These are phyloP conservation scores for Etheostoma nigrum DNA, from an alignment of 2,797 vertebrate species.

Conservation along the genomic window DNA sequence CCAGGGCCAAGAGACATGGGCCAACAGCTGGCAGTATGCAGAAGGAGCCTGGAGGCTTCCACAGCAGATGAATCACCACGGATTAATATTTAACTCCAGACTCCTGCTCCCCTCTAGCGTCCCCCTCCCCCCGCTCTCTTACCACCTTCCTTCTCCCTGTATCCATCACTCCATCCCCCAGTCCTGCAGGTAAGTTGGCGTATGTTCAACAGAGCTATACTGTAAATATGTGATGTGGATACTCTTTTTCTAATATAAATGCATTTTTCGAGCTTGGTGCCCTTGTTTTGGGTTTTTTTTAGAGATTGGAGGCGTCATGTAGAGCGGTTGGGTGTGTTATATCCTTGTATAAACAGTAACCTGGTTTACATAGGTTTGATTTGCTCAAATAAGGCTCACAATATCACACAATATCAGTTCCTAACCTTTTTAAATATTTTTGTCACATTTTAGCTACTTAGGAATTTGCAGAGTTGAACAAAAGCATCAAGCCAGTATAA, in stretches of 20 bases:
- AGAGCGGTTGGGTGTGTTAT: not conserved
- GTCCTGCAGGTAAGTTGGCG: conserved; percentile 73
- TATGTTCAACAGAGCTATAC: conserved; percentile 57
- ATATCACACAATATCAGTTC: not conserved
- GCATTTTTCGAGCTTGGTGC: conserved; percentile 12
- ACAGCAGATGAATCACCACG: conserved; percentile 86
- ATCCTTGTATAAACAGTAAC: not conserved
- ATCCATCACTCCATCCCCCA: conserved; percentile 67
- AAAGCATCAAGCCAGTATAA: not conserved
- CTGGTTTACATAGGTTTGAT: not conserved
- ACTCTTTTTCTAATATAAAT: conserved; percentile 46
- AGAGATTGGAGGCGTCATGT: not conserved
- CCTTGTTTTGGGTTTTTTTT: conserved; percentile 1
- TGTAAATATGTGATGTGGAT: conserved; percentile 74
- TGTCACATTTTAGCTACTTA: not conserved
- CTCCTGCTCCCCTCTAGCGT: conserved; percentile 84
- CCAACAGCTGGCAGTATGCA: conserved; percentile 86
- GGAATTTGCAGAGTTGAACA: not conserved
- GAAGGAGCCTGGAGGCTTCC: conserved; percentile 83
- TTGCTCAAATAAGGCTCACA: too few species aligned
- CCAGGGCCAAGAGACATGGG: conserved; percentile 75
- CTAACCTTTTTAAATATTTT: not conserved
- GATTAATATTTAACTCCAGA: conserved; percentile 89
- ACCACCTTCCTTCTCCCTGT: conserved; percentile 60
- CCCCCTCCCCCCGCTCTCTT: conserved; percentile 63